Base-by-base conservation (phyloP, 1,140 invertebrate species). In the Melipona quadrifasciata region DNA sequence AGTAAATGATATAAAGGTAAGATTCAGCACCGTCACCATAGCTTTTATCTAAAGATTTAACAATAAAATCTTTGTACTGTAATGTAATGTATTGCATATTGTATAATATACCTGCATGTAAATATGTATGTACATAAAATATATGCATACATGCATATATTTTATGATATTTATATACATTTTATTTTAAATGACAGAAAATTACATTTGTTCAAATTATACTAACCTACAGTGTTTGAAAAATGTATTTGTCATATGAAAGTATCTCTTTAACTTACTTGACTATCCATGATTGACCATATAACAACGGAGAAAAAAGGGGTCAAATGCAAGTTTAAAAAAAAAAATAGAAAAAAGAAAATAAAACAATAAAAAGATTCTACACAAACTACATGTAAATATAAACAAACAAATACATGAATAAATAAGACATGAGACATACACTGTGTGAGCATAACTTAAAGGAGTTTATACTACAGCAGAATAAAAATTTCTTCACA, bases 361-460 rank as follows among this genome's bases (percentile, higher is more conserved):
- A 92, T 80, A 90, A 86, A 88, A 83, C 84, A 89, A 90, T 89
- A 71, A 88, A 61, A 72, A 89, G 79, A 80, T 65, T 53, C 85
- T 84, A 87, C 47, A 85, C 82, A 88, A 87, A 87, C 67, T 88
- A 79, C 86, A 86, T 67, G 57, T 88, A 92, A 87, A 86, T 89
- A 89, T 91, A 89, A 90, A 93, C 87, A 92, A 92, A 91, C 80
- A 89, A 87, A 91, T 87, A 84, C 73, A 87, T 87, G 87, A 94
- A 90, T 87, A 94, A 92, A 92, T 93, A 92, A 93, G 93, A 94
- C 94, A 94, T 95, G 94, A 94, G 93, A 93, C 94, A 94, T 93
- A 95, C 93, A 92, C 92, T 91, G 93, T 94, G 94, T 91, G 94
- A 94, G 93, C 93, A 94, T 91, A 93, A 94, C 92, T 94, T 87